Evolutionary conservation across 1,140 invertebrate species (phyloP).

Genomic region (Cotesia glomerata): DNA sequence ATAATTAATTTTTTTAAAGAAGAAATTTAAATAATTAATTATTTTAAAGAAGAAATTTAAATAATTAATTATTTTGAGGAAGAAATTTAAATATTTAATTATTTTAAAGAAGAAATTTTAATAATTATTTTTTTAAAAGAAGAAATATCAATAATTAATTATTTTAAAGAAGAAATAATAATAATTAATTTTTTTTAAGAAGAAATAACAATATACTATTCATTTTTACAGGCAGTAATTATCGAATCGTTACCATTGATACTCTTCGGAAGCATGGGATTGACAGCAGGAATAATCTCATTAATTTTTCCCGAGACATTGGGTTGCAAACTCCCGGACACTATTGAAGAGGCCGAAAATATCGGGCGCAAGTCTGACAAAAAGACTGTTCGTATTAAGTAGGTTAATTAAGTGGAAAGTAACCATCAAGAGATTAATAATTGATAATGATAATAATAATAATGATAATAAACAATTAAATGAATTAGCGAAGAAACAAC

Average conservation of each 20-base stretch:
- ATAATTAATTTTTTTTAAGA: no score
- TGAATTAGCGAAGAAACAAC: no score
- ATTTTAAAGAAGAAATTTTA: no score
- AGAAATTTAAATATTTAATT: no score
- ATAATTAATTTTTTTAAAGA: no score
- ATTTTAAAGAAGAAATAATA: no score
- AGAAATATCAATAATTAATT: no score
- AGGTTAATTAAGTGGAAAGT: neutral
- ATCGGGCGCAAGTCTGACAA: slow-evolving; percentile 53
- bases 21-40: no score
- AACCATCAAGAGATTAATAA: neutral
- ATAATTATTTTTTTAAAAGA: no score
- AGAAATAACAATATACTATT: slow-evolving; percentile 14
- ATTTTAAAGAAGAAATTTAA: no score
- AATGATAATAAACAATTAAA: no score
- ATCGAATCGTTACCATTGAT: slow-evolving; percentile 68
- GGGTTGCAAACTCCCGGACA: slow-evolving; percentile 72
- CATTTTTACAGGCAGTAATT: slow-evolving; percentile 59
- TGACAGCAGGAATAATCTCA: slow-evolving; percentile 68
- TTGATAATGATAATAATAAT: neutral
- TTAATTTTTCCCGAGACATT: slow-evolving; percentile 75
- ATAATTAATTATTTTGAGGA: no score
- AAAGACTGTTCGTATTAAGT: neutral
- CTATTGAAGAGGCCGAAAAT: slow-evolving; percentile 72
- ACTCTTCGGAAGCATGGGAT: slow-evolving; percentile 71